Percentiles rank a stretch among this genome's conserved stretches.
phyloP scores from a whole-genome alignment of 2,113 vertebrate genomes.

The Otis tarda region DNA sequence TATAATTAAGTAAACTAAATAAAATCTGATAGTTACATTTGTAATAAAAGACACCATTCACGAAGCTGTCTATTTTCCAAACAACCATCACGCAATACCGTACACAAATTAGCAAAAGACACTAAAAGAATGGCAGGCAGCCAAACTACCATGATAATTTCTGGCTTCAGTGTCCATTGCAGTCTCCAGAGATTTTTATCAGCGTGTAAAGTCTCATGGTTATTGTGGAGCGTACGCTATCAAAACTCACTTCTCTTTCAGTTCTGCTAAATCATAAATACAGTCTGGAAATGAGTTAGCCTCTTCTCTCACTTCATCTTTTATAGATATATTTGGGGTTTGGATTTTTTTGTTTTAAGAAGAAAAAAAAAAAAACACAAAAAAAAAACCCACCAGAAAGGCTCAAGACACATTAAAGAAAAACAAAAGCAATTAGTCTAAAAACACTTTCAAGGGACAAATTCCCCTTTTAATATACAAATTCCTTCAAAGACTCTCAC shows the following conservation, averaged over 20 bases:
- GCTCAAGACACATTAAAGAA: not conserved
- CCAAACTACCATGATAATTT: not conserved
- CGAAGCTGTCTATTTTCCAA: not conserved
- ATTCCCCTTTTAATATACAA: not conserved
- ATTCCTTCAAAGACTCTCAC: not conserved
- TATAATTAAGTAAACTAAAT: not conserved
- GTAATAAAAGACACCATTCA: slow-evolving; percentile 40
- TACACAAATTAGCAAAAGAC: not conserved
- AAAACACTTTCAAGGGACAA: not conserved
- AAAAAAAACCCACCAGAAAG: not conserved
- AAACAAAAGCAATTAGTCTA: accelerated
- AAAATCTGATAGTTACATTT: not conserved
- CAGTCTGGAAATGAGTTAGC: not conserved
- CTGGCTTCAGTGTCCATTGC: not conserved
- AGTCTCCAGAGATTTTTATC: not conserved
- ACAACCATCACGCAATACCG: not conserved
- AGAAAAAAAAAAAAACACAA: not conserved
- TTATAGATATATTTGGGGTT: accelerated
- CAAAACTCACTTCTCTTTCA: not conserved
- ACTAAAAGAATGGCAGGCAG: not conserved
- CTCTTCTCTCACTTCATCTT: not conserved
- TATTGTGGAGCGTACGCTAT: not conserved
- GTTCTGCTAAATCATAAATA: not conserved
- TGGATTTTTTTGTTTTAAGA: not conserved
- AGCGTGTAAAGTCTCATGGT: not conserved